Base-by-base conservation (phyloP, 2,113 vertebrate genomes). In the Tachysurus vachellii region DNA sequence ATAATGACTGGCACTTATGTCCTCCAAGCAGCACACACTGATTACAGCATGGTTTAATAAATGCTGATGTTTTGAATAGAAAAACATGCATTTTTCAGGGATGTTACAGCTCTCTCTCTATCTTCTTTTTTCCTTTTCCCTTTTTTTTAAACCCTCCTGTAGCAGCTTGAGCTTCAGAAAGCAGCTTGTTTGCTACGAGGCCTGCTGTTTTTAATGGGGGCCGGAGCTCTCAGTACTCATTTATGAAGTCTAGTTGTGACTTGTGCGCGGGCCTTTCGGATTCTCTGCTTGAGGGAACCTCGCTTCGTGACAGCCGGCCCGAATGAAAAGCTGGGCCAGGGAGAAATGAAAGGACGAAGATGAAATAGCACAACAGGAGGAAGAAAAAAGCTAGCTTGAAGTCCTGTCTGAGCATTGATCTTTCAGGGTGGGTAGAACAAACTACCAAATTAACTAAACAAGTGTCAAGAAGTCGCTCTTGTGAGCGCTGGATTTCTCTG, bases 361-460 rank as follows among this genome's bases (percentile, higher is more conserved):
- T 91, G 76, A 89, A 91, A 89, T 89, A 88, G 84, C 85, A 81
- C 57, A 80, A 86, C 64, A 44, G 81, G 81, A 19, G 61, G 50
- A 47, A 42, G 31, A 82, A 71, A 56, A 90, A 88, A 82, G 84
- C 83, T 71, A 84, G 83, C 88, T 85, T 84, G 73, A 89, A 89
- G 90, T 88, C 86, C 85, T 79, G 84, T 56, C 73, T 73, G 62
- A 36, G 80, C 90, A 89, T 90, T 90, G 90, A 89, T 91, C 88
- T 86, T 77, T 59, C 81, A 80, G 84, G 50, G 57, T 66, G 31
- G 28, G 86, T 76, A 70, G 76, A 86, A 81, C 88, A 89, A 89
- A 91, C 90, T 86, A 91, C 75, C 86, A 89, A 89, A 91, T 91
- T 89, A 88, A 89, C 86, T 88, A 87, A 84, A 64, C 90, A 89